Evolutionary conservation across 2,797 vertebrate species (phyloP), one percentile per base, ranked within the genome.

Genomic region (Smutsia gigantea): DNA sequence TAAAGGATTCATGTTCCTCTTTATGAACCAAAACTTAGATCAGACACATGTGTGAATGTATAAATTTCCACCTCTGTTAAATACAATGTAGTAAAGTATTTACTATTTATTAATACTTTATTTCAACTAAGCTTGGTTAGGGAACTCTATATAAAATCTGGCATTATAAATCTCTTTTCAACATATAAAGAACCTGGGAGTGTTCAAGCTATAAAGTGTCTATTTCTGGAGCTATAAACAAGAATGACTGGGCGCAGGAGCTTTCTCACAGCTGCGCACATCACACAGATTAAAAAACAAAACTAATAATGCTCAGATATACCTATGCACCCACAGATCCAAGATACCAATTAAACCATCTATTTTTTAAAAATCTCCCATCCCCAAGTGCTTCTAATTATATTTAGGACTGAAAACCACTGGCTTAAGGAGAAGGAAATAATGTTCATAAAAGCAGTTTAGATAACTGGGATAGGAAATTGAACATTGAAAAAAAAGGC

Each of bases 401-500:
- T 74, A 63, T 79, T 91, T 69, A 96, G 21, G 23, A 9, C 15
- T 94, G 49, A 77, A 90, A 82, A 84, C 8, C 46, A 93, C 27
- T 69, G 39, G 63, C 5, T 91, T 93, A 39, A 90, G 6, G 42
- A 61, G 29, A 85, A 77, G 5, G 34, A 82, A 75, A 72, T 59
- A 11, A 46, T 75, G 49, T 72, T 81, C 1, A 4, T 23, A 68
- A 63, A 69, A 83, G 15, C 15, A 27, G 27, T 82, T 78, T 93
- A 49, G 39, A 59, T 92, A 94, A 89, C 34, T n/a, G 12, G 7
- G 2, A 14, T 8, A 1, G 19, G 5, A 85, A 75, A 4, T 5
- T 91, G 71, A 84, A 74, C 68, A 61, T 1, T 72, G 46, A 11
- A 19, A 51, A 19, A 69, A 75, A 90, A 77, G 63, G 2, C 37